A percentile compares a stretch with the other conserved stretches of the same genome.
Conservation (phyloP, 2,797 vertebrate species). For the Peromyscus nudipes region DNA sequence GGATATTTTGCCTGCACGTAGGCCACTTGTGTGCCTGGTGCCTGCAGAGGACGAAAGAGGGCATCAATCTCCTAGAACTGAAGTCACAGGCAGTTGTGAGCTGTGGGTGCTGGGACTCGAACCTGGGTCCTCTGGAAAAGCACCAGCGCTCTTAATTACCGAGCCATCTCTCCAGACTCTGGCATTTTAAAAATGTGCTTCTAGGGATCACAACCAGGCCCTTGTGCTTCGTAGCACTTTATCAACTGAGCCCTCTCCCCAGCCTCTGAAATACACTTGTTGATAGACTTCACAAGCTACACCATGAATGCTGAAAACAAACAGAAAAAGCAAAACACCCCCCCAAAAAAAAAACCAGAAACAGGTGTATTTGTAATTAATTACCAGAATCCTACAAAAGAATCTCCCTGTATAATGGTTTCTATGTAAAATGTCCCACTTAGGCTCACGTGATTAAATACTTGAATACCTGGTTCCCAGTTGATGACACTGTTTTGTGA, state of each 20-base stretch:
- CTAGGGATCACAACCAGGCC: background rate
- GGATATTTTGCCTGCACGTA: background rate
- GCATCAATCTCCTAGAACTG: background rate
- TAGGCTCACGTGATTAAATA: background rate
- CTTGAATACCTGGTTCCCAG: background rate
- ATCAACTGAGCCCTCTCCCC: background rate
- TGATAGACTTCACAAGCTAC: conserved; percentile 23
- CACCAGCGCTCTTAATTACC: background rate
- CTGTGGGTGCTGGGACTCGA: background rate
- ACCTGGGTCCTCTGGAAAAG: background rate
- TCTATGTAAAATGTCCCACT: background rate
- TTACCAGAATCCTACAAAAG: background rate
- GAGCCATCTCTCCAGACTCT: background rate
- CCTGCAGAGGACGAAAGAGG: background rate
- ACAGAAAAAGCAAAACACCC: background rate
- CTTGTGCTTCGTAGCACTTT: background rate
- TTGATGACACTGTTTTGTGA: background rate
- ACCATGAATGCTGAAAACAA: background rate
- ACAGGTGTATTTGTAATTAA: background rate
- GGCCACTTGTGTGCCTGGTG: background rate
- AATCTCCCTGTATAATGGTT: background rate
- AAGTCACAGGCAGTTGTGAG: background rate
- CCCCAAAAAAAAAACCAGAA: background rate
- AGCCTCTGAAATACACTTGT: background rate
- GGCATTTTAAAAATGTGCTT: background rate